Base-by-base conservation (phyloP, 2,113 vertebrate species). In the Ochotona princeps region DNA sequence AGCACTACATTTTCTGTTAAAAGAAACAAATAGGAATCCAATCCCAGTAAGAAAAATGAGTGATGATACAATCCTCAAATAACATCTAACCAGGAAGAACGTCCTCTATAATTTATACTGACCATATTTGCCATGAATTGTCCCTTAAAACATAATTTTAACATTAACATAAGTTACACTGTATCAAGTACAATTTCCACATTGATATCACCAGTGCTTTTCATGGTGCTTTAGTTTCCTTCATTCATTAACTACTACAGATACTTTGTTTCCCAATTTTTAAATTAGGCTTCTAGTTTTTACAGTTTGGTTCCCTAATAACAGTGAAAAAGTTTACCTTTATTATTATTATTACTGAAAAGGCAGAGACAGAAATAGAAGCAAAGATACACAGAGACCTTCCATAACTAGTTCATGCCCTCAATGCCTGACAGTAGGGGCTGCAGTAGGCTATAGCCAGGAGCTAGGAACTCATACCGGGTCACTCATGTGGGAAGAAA, bases 181-280 rank as follows among this genome's bases (percentile, higher is more conserved):
- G 78, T 67, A 44, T 44, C 25, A 92, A 85, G 70, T 30, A 83
- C 1, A 69, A 14, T 83, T 87, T 94, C 11, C 14, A n/a, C 4
- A 87, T 38, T 66, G 57, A 72, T 69, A 47, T 26, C 17, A 76
- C 8, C 7, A n/a, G 4, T 47, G n/a, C 4, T 57, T 92, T 38
- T 92, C 10, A 38, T 4, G 88, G 28, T 81, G 38, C 76, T 87
- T 94, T 75, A 92, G 32, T 78, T 87, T 76, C n/a, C 23, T 12
- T 79, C 47, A 93, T 93, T 86, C 72, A 89, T 67, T 2, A 51
- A 30, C 4, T 69, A 69, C 13, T 73, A n/a, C 5, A 38, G 47
- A 30, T 32, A 84, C 21, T 83, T 86, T 13, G 17, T 70, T 79
- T 83, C 76, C 17, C 60, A 65, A 83, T 32, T 87, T 86, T 94